Base-by-base conservation (phyloP, 2,888 invertebrate genomes). In the Epistrophe eligans region DNA sequence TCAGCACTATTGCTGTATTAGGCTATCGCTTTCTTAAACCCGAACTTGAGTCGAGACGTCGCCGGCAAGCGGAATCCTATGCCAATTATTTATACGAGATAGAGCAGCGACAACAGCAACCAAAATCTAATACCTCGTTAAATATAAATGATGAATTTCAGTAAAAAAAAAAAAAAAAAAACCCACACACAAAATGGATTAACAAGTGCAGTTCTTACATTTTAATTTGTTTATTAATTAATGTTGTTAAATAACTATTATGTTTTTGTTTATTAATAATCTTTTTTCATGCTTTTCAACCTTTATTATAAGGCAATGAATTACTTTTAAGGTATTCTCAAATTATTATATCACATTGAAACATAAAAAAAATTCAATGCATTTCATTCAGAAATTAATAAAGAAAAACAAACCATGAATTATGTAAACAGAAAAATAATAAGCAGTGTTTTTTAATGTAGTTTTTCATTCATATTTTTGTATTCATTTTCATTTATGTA, bases 41-140 rank as follows among this genome's bases (percentile, higher is more conserved):
- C 19, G 74, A 89, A 79, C 43, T 91, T 38, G 90, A 90, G 7
- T 88, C 88, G 79, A 89, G 89, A 71, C 90, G 89, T 67, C 91
- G 91, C 38, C 77, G 89, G 71, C 90, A 92, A 66, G 90, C 92
- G 66, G 91, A 93, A 89, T 83, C 90, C 87, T 90, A 88, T 89
- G 92, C 93, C 43, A 90, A 92, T 81, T 92, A 89, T 81, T 89
- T 93, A 82, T 93, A 90, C 88, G 90, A 92, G 83, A 90, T 90
- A 82, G 92, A 92, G 77, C 70, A 77, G 43, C 62, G 77, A 35
- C 70, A 76, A 52, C 71, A 77, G 32, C 64, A 66, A 66, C 17
- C 57, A 52, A 74, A 28, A 48, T 48, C 48, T 57, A 70, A 35
- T 70, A 17, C 24, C 55, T 17, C 67, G 45, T 57, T 55, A 57